Conservation (phyloP, 2,797 vertebrate species). For the Pangasius larnaudii region DNA sequence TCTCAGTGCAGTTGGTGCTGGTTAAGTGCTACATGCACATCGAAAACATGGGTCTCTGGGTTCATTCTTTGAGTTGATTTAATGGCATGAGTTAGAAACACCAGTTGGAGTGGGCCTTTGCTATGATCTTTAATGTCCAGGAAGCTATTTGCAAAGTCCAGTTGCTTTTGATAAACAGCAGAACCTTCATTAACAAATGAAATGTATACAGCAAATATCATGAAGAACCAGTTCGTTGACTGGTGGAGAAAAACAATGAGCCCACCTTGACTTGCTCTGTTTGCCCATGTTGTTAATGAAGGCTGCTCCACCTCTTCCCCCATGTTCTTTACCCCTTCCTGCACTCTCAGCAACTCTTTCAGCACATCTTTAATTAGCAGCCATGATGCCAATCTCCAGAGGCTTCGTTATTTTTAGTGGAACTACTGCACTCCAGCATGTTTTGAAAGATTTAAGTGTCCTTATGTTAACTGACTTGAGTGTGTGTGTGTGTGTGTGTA, state of each 20-base stretch:
- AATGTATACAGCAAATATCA: background rate
- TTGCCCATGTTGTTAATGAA: background rate
- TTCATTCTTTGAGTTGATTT: background rate
- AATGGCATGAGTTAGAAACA: too few species aligned
- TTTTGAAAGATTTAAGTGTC: conserved; percentile 44
- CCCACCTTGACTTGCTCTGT: background rate
- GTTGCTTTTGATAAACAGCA: too few species aligned
- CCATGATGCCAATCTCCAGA: conserved; percentile 43
- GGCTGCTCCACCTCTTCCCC: background rate
- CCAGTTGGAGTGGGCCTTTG: too few species aligned
- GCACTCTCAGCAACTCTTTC: conserved; percentile 40
- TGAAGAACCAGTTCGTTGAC: background rate
- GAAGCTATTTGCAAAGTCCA: too few species aligned
- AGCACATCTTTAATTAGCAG: conserved; percentile 57
- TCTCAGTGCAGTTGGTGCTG: too few species aligned
- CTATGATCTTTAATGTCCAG: too few species aligned
- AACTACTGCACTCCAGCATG: conserved; percentile 26
- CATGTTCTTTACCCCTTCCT: background rate
- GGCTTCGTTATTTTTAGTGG: conserved; percentile 46
- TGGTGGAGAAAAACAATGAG: background rate
- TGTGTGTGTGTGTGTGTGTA: conserved; percentile 17
- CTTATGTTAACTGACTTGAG: conserved; percentile 11
- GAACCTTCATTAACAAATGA: too few species aligned
- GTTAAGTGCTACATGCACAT: too few species aligned
- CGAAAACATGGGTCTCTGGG: background rate